A percentile compares a stretch with the other conserved stretches of the same genome.
phyloP scores from a whole-genome alignment of 2,797 vertebrate genomes.

The Lithobates sylvaticus region DNA sequence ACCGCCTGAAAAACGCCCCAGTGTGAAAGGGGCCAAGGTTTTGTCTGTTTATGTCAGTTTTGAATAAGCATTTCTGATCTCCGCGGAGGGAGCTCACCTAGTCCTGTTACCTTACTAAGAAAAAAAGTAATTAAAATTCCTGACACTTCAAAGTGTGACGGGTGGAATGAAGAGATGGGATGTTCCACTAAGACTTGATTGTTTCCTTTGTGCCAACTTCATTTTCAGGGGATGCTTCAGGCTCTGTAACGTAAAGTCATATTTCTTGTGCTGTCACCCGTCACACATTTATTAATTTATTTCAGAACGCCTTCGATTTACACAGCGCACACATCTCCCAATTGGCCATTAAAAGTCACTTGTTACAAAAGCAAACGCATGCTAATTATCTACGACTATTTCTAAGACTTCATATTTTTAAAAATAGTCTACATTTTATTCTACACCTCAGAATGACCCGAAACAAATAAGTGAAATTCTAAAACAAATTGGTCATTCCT shows the following conservation, averaged over 20 bases:
- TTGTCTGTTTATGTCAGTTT: too few species aligned
- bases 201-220: neutral
- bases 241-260: constrained; percentile 1
- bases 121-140: constrained; percentile 8
- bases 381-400: neutral
- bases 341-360: neutral
- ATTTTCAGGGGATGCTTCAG: constrained; percentile 1
- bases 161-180: neutral
- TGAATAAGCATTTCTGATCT: neutral
- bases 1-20: too few species aligned
- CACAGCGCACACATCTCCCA: neutral
- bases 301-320: too few species aligned
- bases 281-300: neutral
- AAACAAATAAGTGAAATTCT: too few species aligned
- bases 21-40: too few species aligned
- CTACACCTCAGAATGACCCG: neutral
- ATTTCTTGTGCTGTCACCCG: neutral
- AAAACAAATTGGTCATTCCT: too few species aligned
- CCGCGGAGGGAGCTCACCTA: too few species aligned
- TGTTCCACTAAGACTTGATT: neutral
- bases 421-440: neutral
- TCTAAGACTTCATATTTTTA: neutral
- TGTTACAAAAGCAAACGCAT: neutral
- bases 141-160: constrained; percentile 24
- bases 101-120: neutral